A percentile compares a stretch with the other conserved stretches of the same genome.
phyloP scores from a whole-genome alignment of 2,113 vertebrate species.

The Rhinichthys klamathensis region DNA sequence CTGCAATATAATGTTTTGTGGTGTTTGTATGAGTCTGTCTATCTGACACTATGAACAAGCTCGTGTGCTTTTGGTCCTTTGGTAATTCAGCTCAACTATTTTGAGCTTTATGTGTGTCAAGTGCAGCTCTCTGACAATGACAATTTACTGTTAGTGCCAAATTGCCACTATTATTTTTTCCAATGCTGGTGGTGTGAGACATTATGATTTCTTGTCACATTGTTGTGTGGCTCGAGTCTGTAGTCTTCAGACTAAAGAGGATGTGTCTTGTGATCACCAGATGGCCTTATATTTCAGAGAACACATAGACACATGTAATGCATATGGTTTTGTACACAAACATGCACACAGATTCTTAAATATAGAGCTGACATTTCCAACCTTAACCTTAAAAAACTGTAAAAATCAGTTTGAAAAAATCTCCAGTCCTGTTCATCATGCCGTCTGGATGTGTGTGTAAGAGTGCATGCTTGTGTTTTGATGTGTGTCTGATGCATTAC shows the following conservation, averaged over 20 bases:
- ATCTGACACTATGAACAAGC: neutral
- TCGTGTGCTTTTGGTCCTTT: conserved; percentile 19
- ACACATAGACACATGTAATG: neutral
- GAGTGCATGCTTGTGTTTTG: neutral
- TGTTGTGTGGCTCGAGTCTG: neutral
- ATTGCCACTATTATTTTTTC: neutral
- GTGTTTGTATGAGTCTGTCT: neutral
- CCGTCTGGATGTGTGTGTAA: neutral
- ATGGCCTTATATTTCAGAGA: conserved; percentile 16
- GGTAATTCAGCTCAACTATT: conserved; percentile 21
- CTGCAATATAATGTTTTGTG: neutral
- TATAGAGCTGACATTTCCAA: neutral
- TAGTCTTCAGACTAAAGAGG: neutral
- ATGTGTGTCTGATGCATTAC: conserved; percentile 25
- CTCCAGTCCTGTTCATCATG: neutral
- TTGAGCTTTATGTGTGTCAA: conserved; percentile 32
- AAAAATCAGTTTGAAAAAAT: neutral
- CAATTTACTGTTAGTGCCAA: neutral
- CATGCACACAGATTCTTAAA: neutral
- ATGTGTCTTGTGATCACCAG: neutral
- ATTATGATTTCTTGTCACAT: neutral
- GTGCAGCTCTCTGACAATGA: neutral
- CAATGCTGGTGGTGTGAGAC: neutral
- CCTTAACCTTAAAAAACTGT: neutral
- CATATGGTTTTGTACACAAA: conserved; percentile 5